phyloP scores from a whole-genome alignment of 2,113 vertebrate genomes.

The Haliaeetus leucogaster region DNA sequence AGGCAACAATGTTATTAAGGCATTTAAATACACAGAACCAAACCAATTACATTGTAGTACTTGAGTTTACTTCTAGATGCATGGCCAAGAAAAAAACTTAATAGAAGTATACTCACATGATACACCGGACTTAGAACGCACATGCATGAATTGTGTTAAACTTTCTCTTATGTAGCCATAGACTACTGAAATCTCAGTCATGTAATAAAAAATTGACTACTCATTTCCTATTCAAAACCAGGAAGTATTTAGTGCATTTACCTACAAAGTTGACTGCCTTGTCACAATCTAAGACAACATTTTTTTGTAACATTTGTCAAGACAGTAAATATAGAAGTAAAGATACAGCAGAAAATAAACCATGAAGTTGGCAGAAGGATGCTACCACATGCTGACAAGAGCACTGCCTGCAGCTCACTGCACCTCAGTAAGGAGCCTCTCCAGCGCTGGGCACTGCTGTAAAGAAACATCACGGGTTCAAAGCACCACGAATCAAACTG shows the following conservation, averaged over 20 bases:
- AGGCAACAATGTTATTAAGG: not conserved
- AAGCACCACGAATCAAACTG: not conserved
- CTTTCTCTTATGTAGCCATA: not conserved
- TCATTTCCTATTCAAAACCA: not conserved
- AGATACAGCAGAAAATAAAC: not conserved
- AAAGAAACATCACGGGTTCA: not conserved
- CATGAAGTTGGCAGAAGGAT: not conserved
- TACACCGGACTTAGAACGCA: not conserved
- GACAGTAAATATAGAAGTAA: not conserved
- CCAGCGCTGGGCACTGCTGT: not conserved
- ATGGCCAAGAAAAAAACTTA: not conserved
- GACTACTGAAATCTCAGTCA: not conserved
- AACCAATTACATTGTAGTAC: not conserved
- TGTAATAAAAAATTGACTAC: not conserved
- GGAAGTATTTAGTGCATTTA: not conserved
- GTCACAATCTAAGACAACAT: not conserved
- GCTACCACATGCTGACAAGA: not conserved
- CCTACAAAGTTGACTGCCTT: not conserved
- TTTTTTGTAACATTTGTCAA: not conserved
- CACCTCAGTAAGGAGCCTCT: not conserved
- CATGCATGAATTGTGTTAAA: not conserved
- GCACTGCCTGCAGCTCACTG: not conserved
- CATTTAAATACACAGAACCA: not conserved
- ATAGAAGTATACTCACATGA: not conserved
- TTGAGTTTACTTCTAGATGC: not conserved